Conservation (phyloP, 1,140 invertebrate genomes). For the Trichogramma pretiosum region DNA sequence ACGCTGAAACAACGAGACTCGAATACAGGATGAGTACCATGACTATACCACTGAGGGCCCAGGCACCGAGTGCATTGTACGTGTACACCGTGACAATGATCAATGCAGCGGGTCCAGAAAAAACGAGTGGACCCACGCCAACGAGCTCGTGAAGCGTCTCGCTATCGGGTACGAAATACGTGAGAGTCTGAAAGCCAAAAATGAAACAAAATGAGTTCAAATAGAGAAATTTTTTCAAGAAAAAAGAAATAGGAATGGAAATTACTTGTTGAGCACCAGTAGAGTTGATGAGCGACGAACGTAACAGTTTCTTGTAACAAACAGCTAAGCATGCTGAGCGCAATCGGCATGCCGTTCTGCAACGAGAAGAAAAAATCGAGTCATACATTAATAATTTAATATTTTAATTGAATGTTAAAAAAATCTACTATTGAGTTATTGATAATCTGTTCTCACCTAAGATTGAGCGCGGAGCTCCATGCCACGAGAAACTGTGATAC, state of each 20-base stretch:
- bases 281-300: constrained; percentile 23
- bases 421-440: too few species aligned
- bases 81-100: constrained; percentile 4
- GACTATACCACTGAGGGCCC: not conserved
- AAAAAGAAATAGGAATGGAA: not conserved
- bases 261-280: constrained; percentile 25
- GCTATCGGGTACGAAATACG: constrained; percentile 24
- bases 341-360: constrained; percentile 24
- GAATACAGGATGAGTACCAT: not conserved
- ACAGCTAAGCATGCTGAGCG: constrained; percentile 26
- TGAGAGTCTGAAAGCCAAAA: constrained; percentile 22
- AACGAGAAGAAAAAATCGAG: too few species aligned
- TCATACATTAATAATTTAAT: not conserved
- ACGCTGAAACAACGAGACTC: constrained; percentile 7
- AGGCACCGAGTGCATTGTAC: not conserved
- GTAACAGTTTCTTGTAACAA: constrained; percentile 24
- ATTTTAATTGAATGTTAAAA: not conserved
- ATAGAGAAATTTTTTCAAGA: not conserved
- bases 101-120: constrained; percentile 20
- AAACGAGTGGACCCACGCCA: constrained; percentile 19
- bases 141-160: constrained; percentile 25
- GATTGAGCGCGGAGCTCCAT: constrained; percentile 23
- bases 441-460: too few species aligned
- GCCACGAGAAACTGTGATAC: constrained; percentile 24
- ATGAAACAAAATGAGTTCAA: not conserved